Evolutionary conservation across 2,797 vertebrate genomes (phyloP).

Genomic region (Notamacropus eugenii): DNA sequence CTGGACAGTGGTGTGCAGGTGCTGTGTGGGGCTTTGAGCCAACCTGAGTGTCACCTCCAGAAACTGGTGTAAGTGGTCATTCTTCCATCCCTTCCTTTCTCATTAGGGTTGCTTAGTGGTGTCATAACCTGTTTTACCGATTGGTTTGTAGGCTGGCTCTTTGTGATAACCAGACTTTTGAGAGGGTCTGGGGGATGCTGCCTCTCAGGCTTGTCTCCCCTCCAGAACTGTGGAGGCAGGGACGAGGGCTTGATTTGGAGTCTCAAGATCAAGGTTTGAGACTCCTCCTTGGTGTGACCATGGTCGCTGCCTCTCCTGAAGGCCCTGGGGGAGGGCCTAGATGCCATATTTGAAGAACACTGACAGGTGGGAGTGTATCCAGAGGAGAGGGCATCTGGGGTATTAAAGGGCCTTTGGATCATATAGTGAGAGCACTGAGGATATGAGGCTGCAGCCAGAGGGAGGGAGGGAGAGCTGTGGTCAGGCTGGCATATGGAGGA

Average conservation of each 20-base stretch:
- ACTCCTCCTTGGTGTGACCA: background rate
- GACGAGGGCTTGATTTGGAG: background rate
- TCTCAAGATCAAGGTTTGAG: background rate
- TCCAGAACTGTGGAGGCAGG: too few relatives aligned
- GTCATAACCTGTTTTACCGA: background rate
- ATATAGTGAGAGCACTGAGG: background rate
- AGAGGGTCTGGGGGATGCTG: too few relatives aligned
- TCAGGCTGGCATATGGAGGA: too few relatives aligned
- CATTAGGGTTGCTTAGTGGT: background rate
- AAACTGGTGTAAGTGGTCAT: background rate
- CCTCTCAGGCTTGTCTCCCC: too few relatives aligned
- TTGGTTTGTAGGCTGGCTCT: too few relatives aligned
- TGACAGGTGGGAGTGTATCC: background rate
- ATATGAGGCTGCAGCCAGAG: background rate
- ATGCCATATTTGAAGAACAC: too few relatives aligned
- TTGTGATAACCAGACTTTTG: too few relatives aligned
- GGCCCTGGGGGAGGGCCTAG: background rate
- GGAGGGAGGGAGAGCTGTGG: background rate
- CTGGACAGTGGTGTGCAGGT: background rate
- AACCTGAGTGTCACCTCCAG: background rate
- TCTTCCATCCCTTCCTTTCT: background rate
- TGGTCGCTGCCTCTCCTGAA: background rate
- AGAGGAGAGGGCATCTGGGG: background rate
- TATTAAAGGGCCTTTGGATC: background rate
- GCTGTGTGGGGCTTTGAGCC: background rate